Percentiles rank a stretch among this genome's conserved stretches.
Evolutionary conservation across 2,113 vertebrate species (phyloP).

Genomic region (Dasyornis broadbenti): DNA sequence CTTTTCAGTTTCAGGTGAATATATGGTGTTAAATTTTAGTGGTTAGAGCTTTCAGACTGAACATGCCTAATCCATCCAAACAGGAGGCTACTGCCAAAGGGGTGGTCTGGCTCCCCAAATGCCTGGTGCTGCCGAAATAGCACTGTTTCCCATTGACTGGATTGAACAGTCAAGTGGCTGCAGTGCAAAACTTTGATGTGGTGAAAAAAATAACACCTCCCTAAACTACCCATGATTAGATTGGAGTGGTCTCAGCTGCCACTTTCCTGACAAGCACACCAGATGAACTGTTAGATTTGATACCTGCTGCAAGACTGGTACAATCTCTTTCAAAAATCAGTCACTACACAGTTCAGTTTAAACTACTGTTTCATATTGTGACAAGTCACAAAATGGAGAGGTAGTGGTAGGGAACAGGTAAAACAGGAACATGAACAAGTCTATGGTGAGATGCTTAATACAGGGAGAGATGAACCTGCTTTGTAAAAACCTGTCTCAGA

Average conservation of each 20-base stretch:
- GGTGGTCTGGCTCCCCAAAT: background rate
- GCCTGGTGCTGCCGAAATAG: background rate
- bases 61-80: background rate
- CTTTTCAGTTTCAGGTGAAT: background rate
- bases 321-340: background rate
- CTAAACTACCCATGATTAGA: background rate
- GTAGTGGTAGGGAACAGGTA: background rate
- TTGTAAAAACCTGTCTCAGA: background rate
- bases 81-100: background rate
- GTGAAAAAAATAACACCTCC: background rate
- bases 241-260: background rate
- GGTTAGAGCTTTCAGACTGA: background rate
- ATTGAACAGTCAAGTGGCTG: background rate
- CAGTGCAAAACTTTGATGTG: background rate
- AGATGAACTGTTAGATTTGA: background rate
- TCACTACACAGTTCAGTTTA: background rate
- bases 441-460: background rate
- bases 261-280: background rate
- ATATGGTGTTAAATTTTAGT: background rate
- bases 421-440: background rate
- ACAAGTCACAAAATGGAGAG: background rate
- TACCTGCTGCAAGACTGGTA: fast-evolving
- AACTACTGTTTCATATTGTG: background rate
- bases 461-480: background rate
- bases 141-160: background rate